Evolutionary conservation across 2,888 invertebrate genomes (phyloP), one percentile per base, ranked within the genome.

Genomic region (Agrochola circellaris): DNA sequence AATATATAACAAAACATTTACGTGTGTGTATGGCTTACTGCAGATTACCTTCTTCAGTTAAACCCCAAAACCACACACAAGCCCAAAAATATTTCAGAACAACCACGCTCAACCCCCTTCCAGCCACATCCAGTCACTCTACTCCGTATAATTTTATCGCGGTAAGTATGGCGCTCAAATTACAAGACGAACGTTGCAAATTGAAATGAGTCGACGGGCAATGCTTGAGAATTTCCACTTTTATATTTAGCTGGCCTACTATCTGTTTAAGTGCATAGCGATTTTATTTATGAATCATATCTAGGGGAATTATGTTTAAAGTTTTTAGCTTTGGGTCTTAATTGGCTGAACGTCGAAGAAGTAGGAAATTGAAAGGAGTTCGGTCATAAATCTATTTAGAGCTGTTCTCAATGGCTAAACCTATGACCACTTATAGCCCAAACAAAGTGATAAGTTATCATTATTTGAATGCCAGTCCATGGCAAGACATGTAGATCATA

Each of bases 151-250:
- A 90, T 90, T 92, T 91, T 88, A 91, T 90, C 88, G 85, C 83
- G 87, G 90, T 91, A 91, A 92, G 91, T 90, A 90, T 89, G 88
- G 86, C 90, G 89, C 92, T 93, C 92, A 92, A 93, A 93, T 93
- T 92, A 92, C 91, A 90, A 92, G 92, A 93, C 88, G 91, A 91
- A 91, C 89, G 91, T 87, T 89, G 92, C 90, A 93, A 92, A 93
- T 93, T 93, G 92, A 91, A 93, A 93, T 89, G 92, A 91, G 90
- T 83, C 88, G 84, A 82, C 86, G 83, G 74, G 86, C 86, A 88
- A 90, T 85, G 85, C 89, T 83, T 72, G 75, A 86, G 81, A 81
- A 86, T 86, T 88, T 84, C 74, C 82, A 86, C 77, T 80, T 77
- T 79, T 73, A 76, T 78, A 82, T 83, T 86, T 75, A 75, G 71